A percentile compares a stretch with the other conserved stretches of the same genome.
Conservation (phyloP, 2,888 invertebrate genomes). For the Caenorhabditis zanzibari region DNA sequence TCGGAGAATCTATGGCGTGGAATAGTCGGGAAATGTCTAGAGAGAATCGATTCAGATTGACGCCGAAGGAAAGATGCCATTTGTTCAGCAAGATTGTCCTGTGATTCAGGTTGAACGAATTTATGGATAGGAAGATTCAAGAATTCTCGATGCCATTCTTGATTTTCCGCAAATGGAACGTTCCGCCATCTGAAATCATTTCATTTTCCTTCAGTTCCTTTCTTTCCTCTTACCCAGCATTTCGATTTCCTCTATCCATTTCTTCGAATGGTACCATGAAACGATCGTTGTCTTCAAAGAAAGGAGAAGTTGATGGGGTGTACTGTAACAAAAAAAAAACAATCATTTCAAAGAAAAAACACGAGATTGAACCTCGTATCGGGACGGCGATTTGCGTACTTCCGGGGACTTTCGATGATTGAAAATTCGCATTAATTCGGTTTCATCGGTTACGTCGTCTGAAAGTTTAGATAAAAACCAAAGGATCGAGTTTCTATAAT, state of each 20-base stretch:
- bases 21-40: slow-evolving; percentile 61
- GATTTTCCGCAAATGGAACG: slow-evolving; percentile 51
- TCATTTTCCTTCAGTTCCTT: neutral
- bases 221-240: slow-evolving; percentile 41
- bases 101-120: slow-evolving; percentile 52
- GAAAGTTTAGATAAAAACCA: neutral
- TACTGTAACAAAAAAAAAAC: slow-evolving; percentile 36
- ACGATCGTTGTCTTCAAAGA: slow-evolving; percentile 48
- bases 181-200: slow-evolving; percentile 59
- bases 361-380: slow-evolving; percentile 40
- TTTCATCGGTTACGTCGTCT: slow-evolving; percentile 62
- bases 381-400: slow-evolving; percentile 67
- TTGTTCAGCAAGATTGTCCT: slow-evolving; percentile 66
- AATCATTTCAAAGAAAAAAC: neutral
- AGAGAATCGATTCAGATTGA: slow-evolving; percentile 66
- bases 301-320: slow-evolving; percentile 27
- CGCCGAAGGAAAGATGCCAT: slow-evolving; percentile 67
- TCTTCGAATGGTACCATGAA: slow-evolving; percentile 54
- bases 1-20: slow-evolving; percentile 47
- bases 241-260: slow-evolving; percentile 53
- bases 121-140: slow-evolving; percentile 55
- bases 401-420: slow-evolving; percentile 63
- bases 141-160: slow-evolving; percentile 62
- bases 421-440: slow-evolving; percentile 61
- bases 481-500: too few relatives aligned